Base-by-base conservation (phyloP, 2,888 invertebrate genomes). In the Neoascia interrupta region DNA sequence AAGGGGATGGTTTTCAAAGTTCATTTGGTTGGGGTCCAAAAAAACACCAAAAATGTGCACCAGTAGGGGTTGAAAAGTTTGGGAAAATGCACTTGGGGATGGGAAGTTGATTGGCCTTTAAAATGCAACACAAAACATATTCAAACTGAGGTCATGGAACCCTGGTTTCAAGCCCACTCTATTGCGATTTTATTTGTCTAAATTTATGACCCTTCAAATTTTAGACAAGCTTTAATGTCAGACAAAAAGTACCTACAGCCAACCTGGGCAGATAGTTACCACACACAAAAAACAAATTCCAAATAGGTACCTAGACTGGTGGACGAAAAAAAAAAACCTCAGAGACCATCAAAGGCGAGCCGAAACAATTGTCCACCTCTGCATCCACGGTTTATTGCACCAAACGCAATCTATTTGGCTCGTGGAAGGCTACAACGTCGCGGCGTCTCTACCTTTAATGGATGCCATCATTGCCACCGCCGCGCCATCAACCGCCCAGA, bases 331-430 rank as follows among this genome's bases (percentile, higher is more conserved):
- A 28, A 31, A 23, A 34, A 53, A 19, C 5, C 15, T n/a, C 15
- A 54, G 54, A 54, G 34, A 45, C 8, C 13, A 34, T 41, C 53
- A 43, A 53, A 68, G 56, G 47, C 21, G 21, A 39, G 11, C 56
- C 39, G 39, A 68, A 58, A 60, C 41, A 69, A 58, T 51, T 58
- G 58, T 41, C 23, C 34, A 34, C 15, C 21, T 11, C 18, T 11
- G n/a, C 37, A 39, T 39, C 21, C 11, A 15, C 23, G 39, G 47
- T 26, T 49, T 58, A 58, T 49, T 69, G 34, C 47, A 19, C 34
- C 41, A 43, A 60, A 68, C 23, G 47, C 45, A 47, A 68, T 68
- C 39, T 47, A 47, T 68, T 49, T 45, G 28, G 21, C 49, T 43
- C 66, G 56, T 37, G 31, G 47, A 37, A 37, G n/a, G n/a, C n/a